Base-by-base conservation (phyloP, 2,113 vertebrate genomes). In the Ursus arctos region DNA sequence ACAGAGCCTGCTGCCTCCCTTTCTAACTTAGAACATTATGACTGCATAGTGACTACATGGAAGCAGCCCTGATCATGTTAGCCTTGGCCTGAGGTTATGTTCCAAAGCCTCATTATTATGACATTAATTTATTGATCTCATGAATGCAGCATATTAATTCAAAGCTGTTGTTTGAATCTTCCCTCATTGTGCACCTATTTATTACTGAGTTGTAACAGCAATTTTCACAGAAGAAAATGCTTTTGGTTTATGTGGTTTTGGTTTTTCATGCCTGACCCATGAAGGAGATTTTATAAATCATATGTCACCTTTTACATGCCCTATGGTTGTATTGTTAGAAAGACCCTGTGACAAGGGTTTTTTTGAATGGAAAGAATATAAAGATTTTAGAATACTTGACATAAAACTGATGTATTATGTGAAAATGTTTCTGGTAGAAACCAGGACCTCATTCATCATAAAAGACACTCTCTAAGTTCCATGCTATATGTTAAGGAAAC, bases 351-450 rank as follows among this genome's bases (percentile, higher is more conserved):
- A 83, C 18, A 79, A 96, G 84, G 31, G 43, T 40, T 21, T 69
- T 47, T 97, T 77, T 96, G 95, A 98, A 96, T 74, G 92, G 81
- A 97, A 97, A 97, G 65, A 93, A 84, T 94, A 98, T 98, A 97
- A 98, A 99, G 98, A 89, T 89, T 98, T 98, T 96, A 97, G 88
- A 97, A 96, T 43, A 47, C 97, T 89, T 98, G 96, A 98, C 97
- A 98, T 97, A 98, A 98, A 98, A 97, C 89, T 98, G 97, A 98
- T 98, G 61, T 96, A 98, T 98, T 98, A 97, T 95, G 88, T 96
- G 97, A 98, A 98, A 99, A 98, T 95, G 2, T 98, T 98, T 98
- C 98, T 93, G 7, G 0, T 94, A 94, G 59, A 98, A 98, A 88
- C n/a, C 49, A 81, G 57, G 72, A 88, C 94, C 96, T 97, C 91